A percentile compares a stretch with the other conserved stretches of the same genome.
Conservation (phyloP, 2,888 invertebrate species). For the Ichneumoninae sp. region DNA sequence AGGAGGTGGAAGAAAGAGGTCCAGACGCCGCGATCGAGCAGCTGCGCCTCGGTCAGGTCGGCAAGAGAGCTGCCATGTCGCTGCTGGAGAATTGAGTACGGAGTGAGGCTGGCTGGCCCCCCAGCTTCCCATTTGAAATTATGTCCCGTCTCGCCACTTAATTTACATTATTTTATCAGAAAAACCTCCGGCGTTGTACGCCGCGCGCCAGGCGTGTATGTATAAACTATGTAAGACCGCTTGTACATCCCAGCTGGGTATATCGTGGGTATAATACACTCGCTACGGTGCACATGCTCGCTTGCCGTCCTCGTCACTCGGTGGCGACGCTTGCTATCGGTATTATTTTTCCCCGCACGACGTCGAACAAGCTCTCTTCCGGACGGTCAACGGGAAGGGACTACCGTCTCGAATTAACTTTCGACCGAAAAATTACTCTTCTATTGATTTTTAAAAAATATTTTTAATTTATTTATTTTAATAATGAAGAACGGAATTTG, state of each 20-base stretch:
- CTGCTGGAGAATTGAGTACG: conserved; percentile 42
- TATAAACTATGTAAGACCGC: conserved; percentile 43
- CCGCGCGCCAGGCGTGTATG: conserved; percentile 22
- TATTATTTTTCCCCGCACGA: conserved; percentile 48
- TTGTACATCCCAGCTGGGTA: conserved; percentile 49
- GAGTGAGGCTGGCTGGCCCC: conserved; percentile 49
- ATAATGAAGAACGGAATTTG: conserved; percentile 13
- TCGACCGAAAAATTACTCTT: conserved; percentile 15
- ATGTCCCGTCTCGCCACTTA: conserved; percentile 63
- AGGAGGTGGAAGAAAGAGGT: conserved; percentile 40
- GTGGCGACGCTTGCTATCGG: conserved; percentile 60
- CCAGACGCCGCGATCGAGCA: conserved; percentile 49
- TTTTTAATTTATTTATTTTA: neutral
- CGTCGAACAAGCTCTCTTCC: conserved; percentile 58
- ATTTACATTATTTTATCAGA: conserved; percentile 69
- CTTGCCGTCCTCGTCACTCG: conserved; percentile 43
- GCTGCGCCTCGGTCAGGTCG: conserved; percentile 59
- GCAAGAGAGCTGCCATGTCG: conserved; percentile 51
- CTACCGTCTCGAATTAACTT: conserved; percentile 47
- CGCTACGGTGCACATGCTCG: conserved; percentile 29
- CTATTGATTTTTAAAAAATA: neutral
- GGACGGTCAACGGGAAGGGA: conserved; percentile 32
- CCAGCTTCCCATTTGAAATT: conserved; percentile 61
- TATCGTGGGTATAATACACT: conserved; percentile 43
- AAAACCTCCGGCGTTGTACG: conserved; percentile 56